Conservation (phyloP, 2,888 invertebrate genomes). For the Pocota personata region DNA sequence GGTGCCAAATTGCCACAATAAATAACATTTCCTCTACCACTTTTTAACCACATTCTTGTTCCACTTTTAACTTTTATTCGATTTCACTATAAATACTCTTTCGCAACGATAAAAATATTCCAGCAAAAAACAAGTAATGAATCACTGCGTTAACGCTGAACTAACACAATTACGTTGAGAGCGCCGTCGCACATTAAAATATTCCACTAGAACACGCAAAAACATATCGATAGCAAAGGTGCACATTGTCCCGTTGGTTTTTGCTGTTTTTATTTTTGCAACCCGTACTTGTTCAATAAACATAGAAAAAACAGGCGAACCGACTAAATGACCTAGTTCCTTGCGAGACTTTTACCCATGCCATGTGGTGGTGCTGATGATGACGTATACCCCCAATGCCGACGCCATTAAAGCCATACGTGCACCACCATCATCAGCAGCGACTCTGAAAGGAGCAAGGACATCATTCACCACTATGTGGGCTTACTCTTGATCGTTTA, state of each 20-base stretch:
- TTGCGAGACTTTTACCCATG: conserved; percentile 34
- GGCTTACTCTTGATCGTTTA: conserved; percentile 29
- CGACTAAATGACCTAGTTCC: conserved; percentile 52
- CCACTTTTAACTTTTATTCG: not conserved
- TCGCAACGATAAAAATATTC: conserved; percentile 16
- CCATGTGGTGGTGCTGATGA: not conserved
- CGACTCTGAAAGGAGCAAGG: conserved; percentile 49
- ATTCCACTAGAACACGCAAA: conserved; percentile 31
- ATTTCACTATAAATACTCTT: not conserved
- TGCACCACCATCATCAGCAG: not conserved
- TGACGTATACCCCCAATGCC: not conserved
- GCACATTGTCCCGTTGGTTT: conserved; percentile 7
- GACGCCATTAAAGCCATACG: not conserved
- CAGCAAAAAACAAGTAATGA: not conserved
- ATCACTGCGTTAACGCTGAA: conserved; percentile 26
- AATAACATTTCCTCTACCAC: not conserved
- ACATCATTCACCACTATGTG: conserved; percentile 9
- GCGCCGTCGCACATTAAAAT: conserved; percentile 4
- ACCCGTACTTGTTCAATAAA: not conserved
- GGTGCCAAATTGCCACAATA: not conserved
- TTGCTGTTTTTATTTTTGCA: not conserved
- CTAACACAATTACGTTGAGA: conserved; percentile 18
- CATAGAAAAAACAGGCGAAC: conserved; percentile 23
- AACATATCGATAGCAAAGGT: conserved; percentile 28
- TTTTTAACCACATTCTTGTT: not conserved